These are phyloP conservation scores for Hyaena hyaena DNA, from an alignment of 2,113 vertebrate species.

Conservation along the genomic window DNA sequence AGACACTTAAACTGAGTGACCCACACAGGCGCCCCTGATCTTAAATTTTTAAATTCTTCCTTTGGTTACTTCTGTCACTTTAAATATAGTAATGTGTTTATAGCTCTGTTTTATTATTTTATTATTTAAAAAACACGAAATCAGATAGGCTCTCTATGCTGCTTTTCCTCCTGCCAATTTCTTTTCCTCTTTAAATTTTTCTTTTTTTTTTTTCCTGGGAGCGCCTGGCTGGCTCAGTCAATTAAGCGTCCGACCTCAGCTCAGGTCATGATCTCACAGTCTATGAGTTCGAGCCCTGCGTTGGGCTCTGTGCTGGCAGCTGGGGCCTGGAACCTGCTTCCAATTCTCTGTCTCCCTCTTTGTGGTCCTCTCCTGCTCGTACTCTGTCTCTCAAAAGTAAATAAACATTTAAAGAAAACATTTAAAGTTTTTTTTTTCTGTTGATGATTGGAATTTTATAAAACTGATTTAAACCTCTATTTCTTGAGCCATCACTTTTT, in stretches of 20 bases:
- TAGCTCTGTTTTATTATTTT: not conserved
- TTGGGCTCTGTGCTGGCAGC: too few relatives aligned
- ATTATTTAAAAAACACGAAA: not conserved
- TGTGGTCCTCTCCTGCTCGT: too few relatives aligned
- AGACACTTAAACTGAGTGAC: not conserved
- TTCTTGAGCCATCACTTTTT: not conserved
- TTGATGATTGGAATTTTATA: slow-evolving; percentile 33
- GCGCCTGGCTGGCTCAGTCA: too few relatives aligned
- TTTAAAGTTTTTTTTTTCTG: not conserved
- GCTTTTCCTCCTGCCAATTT: not conserved
- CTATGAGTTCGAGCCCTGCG: too few relatives aligned
- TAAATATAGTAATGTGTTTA: not conserved
- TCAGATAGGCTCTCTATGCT: not conserved
- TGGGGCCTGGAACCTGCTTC: too few relatives aligned
- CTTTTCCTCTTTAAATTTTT: not conserved
- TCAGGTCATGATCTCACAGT: too few relatives aligned
- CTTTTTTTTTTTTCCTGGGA: too few relatives aligned
- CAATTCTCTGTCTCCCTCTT: too few relatives aligned
- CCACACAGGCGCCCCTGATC: not conserved
- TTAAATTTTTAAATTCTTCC: not conserved
- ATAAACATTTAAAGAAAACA: too few relatives aligned
- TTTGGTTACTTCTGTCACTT: not conserved
- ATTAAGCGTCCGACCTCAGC: too few relatives aligned
- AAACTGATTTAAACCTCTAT: not conserved
- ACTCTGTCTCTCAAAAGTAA: too few relatives aligned